phyloP scores from a whole-genome alignment of 2,797 vertebrate species.

The Nannoperca obscura region DNA sequence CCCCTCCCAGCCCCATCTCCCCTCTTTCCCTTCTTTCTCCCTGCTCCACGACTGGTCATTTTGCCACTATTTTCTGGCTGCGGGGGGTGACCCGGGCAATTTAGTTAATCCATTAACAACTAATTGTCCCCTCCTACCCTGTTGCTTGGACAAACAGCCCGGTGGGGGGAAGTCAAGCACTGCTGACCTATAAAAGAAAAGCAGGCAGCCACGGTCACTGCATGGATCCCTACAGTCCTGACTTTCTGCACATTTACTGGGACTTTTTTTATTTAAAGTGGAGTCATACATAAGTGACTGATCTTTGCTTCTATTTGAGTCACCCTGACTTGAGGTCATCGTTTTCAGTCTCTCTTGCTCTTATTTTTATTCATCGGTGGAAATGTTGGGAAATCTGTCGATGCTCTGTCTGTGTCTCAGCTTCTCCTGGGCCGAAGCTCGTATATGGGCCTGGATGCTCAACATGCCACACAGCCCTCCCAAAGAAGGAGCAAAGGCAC shows the following conservation, averaged over 20 bases:
- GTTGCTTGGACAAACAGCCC: constrained; percentile 81
- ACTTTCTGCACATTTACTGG: constrained; percentile 23
- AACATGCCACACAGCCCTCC: constrained; percentile 86
- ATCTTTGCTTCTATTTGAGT: constrained; percentile 9
- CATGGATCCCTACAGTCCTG: constrained; percentile 21
- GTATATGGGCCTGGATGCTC: constrained; percentile 89
- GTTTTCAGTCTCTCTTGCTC: background rate
- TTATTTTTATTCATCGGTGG: background rate
- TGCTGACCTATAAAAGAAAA: constrained; percentile 78
- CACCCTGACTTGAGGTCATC: background rate
- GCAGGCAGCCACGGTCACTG: constrained; percentile 46
- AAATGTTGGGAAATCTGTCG: constrained; percentile 73
- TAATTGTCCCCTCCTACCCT: constrained; percentile 87
- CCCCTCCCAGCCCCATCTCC: constrained; percentile 46
- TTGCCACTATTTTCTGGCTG: constrained; percentile 75
- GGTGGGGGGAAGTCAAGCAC: constrained; percentile 49
- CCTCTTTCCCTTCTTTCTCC: constrained; percentile 54
- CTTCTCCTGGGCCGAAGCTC: constrained; percentile 70
- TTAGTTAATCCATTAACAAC: constrained; percentile 88
- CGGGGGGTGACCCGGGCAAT: constrained; percentile 78
- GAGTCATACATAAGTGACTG: background rate
- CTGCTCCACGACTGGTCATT: constrained; percentile 74
- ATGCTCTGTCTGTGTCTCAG: constrained; percentile 72
- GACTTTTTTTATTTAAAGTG: background rate
- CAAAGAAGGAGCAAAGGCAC: constrained; percentile 72